These are phyloP conservation scores for Acleris laterana DNA, from an alignment of 2,888 invertebrate species.

Conservation along the genomic window DNA sequence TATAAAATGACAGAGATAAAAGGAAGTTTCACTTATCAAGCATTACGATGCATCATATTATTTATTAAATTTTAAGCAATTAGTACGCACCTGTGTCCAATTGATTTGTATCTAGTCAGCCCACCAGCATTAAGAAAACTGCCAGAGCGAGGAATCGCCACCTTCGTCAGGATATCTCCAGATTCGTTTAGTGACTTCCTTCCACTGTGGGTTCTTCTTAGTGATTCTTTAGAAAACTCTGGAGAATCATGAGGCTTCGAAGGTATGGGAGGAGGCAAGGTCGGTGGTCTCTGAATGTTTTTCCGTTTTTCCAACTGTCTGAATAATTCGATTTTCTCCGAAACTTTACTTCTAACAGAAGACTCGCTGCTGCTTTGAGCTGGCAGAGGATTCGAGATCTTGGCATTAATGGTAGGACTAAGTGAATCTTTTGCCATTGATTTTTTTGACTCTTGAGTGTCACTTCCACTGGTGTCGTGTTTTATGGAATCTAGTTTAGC, in stretches of 20 bases:
- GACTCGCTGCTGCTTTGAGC: slow-evolving; percentile 69
- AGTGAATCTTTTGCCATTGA: slow-evolving; percentile 59
- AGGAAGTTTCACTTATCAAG: slow-evolving; percentile 58
- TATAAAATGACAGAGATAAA: slow-evolving; percentile 49
- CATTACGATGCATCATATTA: slow-evolving; percentile 41
- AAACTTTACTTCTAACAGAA: slow-evolving; percentile 78
- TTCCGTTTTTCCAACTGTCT: slow-evolving; percentile 76
- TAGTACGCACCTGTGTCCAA: slow-evolving; percentile 85
- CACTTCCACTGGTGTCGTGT: slow-evolving; percentile 74
- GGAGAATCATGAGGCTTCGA: slow-evolving; percentile 63
- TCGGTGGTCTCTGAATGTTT: slow-evolving; percentile 77
- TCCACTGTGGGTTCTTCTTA: slow-evolving; percentile 77
- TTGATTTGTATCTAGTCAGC: slow-evolving; percentile 89
- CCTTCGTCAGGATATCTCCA: slow-evolving; percentile 93
- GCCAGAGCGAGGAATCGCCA: slow-evolving; percentile 93
- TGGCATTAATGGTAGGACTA: slow-evolving; percentile 49
- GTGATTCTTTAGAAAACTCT: slow-evolving; percentile 65
- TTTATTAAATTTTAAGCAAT: slow-evolving; percentile 33
- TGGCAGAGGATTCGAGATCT: slow-evolving; percentile 56
- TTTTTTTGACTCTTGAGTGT: slow-evolving; percentile 82
- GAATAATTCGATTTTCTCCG: slow-evolving; percentile 80
- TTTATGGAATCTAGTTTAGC: slow-evolving; percentile 82
- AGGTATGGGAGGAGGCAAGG: slow-evolving; percentile 77
- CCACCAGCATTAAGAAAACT: slow-evolving; percentile 94
- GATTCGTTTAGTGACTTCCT: slow-evolving; percentile 82